Evolutionary conservation across 2,113 vertebrate species (phyloP).

Genomic region (Cyanoramphus novaezelandiae): DNA sequence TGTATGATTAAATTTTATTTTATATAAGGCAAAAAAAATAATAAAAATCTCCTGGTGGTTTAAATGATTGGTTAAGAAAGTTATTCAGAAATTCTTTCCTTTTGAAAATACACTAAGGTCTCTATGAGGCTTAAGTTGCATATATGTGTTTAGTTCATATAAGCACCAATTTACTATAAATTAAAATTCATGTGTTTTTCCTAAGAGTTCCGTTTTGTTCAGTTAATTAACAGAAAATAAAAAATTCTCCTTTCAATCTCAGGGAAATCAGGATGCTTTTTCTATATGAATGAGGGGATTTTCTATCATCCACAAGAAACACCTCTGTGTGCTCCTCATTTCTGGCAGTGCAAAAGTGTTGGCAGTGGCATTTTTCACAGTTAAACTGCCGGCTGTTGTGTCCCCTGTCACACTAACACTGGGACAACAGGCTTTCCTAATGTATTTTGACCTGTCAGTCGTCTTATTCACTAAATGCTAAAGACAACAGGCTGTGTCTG

Average conservation of each 20-base stretch:
- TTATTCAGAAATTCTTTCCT: neutral
- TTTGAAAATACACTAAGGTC: neutral
- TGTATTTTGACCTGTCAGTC: neutral
- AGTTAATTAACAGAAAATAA: neutral
- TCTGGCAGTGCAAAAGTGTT: neutral
- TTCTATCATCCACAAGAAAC: neutral
- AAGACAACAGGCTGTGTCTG: neutral
- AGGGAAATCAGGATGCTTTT: neutral
- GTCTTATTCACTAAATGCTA: neutral
- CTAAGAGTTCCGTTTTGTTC: neutral
- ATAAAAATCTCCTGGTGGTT: neutral
- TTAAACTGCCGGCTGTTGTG: neutral
- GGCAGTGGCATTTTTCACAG: neutral
- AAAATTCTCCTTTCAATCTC: neutral
- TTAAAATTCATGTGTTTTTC: neutral
- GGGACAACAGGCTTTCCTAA: neutral
- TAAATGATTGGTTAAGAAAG: neutral
- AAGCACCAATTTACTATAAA: neutral
- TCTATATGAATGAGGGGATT: accelerated
- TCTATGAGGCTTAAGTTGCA: neutral
- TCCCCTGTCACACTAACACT: neutral
- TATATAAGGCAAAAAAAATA: neutral
- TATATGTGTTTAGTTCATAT: neutral
- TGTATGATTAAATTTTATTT: neutral
- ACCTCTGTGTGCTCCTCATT: neutral